Base-by-base conservation (phyloP, 1,140 invertebrate species). In the Solen grandis region DNA sequence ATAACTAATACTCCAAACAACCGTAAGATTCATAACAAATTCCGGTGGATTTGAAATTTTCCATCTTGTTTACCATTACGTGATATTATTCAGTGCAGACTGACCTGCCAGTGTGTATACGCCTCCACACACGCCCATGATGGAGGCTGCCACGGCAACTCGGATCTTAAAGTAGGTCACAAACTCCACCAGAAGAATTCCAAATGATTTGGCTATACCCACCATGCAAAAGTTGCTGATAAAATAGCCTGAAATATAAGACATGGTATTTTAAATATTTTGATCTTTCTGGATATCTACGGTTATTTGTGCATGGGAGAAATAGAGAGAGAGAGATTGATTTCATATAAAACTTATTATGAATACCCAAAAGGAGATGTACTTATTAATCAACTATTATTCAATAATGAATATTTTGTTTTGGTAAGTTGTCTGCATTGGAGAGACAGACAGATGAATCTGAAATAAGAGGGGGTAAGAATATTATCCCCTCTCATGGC, bases 141-240 rank as follows among this genome's bases (percentile, higher is more conserved):
- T 69, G 73, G 85, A 62, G 35, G 84, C 68, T 35, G 85, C 87
- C 41, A 81, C 5, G 25, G 85, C 83, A 52, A 81, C 82, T n/a
- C 82, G 55, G n/a, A 84, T 68, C 14, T 82, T 57, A 73, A 88
- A 88, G 22, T 84, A 38, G 25, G 54, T 13, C 19, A 75, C 68
- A 72, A 88, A 85, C 8, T 82, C 74, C 27, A 36, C 62, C 65
- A 85, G 65, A 38, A 88, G 69, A n/a, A 87, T 83, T 13, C 87
- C 87, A 74, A 81, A 84, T 0, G 84, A 87, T 69, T 88, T 88
- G 14, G 85, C 85, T 4, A 84, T 80, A 1, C 87, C 87, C 38
- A 88, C 85, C 87, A 88, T 88, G 69, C 85, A 85, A 65, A 88
- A 88, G 1, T 78, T 62, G 35, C 73, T 76, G 36, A 86, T 52